phyloP scores from a whole-genome alignment of 2,888 invertebrate species.

The Volucella inflata region DNA sequence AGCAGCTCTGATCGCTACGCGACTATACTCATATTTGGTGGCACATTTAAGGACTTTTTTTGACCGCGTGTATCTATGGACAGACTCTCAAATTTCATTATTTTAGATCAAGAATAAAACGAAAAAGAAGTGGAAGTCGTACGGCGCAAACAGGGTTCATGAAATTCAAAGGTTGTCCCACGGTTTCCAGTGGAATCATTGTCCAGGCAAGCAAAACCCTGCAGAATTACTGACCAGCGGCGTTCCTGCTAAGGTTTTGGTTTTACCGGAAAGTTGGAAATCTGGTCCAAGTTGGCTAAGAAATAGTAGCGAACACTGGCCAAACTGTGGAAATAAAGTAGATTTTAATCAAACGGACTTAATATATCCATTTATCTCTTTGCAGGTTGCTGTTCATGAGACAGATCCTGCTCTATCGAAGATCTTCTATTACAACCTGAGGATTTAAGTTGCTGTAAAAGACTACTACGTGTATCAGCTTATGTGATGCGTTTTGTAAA shows the following conservation, averaged over 20 bases:
- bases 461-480: not conserved
- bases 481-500: not conserved
- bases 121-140: slow-evolving; percentile 23
- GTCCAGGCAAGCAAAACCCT: slow-evolving; percentile 10
- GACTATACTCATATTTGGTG: slow-evolving; percentile 27
- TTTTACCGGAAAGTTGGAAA: not conserved
- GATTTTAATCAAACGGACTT: not conserved
- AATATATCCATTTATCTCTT: slow-evolving; percentile 6
- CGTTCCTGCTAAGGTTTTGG: slow-evolving; percentile 3
- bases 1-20: slow-evolving; percentile 36
- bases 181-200: not conserved
- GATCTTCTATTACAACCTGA: slow-evolving; percentile 3
- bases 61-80: slow-evolving; percentile 14
- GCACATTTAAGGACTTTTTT: slow-evolving; percentile 6
- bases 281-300: slow-evolving; percentile 11
- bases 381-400: too few species aligned
- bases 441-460: slow-evolving; percentile 14
- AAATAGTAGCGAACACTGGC: not conserved
- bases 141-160: slow-evolving; percentile 19
- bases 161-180: not conserved
- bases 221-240: slow-evolving; percentile 37
- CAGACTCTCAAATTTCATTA: slow-evolving; percentile 15
- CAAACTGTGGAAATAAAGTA: not conserved
- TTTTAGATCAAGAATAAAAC: slow-evolving; percentile 11
- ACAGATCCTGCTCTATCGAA: not conserved